Evolutionary conservation across 2,888 invertebrate genomes (phyloP).

Genomic region (Torymus tubicola): DNA sequence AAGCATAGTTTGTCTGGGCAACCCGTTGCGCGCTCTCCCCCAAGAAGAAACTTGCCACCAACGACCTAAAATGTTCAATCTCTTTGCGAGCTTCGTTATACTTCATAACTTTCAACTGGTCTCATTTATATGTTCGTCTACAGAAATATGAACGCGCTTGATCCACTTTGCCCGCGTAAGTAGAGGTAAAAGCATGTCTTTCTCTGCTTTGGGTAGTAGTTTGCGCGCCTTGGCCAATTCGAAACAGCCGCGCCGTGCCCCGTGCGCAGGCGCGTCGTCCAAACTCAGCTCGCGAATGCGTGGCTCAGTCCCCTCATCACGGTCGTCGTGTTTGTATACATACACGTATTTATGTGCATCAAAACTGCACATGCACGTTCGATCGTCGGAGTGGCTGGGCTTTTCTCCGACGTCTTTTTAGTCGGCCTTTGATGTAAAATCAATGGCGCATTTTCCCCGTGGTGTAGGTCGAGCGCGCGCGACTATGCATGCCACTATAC

Average conservation of each 20-base stretch:
- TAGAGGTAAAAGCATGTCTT: no score
- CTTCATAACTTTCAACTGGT: neutral
- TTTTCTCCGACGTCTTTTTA: slow-evolving; percentile 65
- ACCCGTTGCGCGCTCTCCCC: neutral
- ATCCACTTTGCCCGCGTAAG: slow-evolving; percentile 4
- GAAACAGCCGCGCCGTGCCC: no score
- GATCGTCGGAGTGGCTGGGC: neutral
- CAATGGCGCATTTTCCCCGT: slow-evolving; percentile 73
- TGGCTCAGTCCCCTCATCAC: neutral
- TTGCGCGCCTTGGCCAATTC: no score
- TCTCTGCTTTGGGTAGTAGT: no score
- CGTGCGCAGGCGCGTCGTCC: neutral
- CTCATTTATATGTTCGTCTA: neutral
- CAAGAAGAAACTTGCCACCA: slow-evolving; percentile 41
- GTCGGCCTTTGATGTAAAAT: slow-evolving; percentile 76
- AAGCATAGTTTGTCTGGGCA: slow-evolving; percentile 30
- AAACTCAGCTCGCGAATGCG: neutral
- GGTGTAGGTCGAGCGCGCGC: slow-evolving; percentile 72
- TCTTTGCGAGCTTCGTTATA: slow-evolving; percentile 46
- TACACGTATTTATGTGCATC: neutral
- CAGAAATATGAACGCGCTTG: neutral
- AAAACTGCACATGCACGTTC: slow-evolving; percentile 4
- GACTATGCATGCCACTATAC: slow-evolving; percentile 43
- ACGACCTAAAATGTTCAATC: slow-evolving; percentile 13
- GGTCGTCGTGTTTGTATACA: no score